These are phyloP conservation scores for Tridacna crocea DNA, from an alignment of 2,888 invertebrate species.

Conservation along the genomic window DNA sequence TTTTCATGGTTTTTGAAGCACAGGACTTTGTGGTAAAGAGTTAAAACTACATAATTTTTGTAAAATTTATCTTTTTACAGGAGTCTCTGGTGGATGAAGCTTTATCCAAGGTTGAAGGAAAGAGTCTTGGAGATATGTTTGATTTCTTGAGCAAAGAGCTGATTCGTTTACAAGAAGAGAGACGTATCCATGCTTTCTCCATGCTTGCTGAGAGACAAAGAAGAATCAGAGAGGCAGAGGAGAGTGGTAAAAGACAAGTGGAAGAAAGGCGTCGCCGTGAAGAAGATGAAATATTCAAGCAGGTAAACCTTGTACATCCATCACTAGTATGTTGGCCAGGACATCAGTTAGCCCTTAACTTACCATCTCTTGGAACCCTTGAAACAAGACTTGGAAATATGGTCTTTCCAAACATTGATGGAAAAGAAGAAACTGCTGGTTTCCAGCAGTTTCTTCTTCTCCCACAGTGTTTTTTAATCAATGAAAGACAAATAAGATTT, in stretches of 20 bases:
- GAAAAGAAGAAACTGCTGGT: too few species aligned
- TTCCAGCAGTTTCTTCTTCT: too few species aligned
- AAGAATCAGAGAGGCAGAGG: conserved; percentile 90
- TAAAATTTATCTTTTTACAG: conserved; percentile 54
- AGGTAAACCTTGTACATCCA: conserved; percentile 81
- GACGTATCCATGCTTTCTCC: conserved; percentile 91
- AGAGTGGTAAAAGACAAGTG: conserved; percentile 91
- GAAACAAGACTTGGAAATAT: too few species aligned
- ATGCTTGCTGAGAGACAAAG: conserved; percentile 92
- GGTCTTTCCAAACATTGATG: too few species aligned
- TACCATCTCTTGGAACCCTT: too few species aligned
- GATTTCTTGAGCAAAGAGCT: conserved; percentile 92
- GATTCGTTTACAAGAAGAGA: conserved; percentile 90
- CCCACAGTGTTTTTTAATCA: too few species aligned
- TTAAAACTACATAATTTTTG: too few species aligned
- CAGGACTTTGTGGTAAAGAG: too few species aligned
- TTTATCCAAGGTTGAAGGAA: conserved; percentile 89
- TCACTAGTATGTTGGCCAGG: too few species aligned
- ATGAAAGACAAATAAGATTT: too few species aligned
- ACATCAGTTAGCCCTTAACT: too few species aligned
- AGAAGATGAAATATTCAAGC: conserved; percentile 92
- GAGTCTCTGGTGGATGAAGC: conserved; percentile 86
- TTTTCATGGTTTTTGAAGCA: too few species aligned
- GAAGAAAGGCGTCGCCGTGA: conserved; percentile 90
- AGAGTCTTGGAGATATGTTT: conserved; percentile 89